Evolutionary conservation across 2,113 vertebrate species (phyloP), one percentile per base, ranked within the genome.

Genomic region (Oenanthe oenanthe): DNA sequence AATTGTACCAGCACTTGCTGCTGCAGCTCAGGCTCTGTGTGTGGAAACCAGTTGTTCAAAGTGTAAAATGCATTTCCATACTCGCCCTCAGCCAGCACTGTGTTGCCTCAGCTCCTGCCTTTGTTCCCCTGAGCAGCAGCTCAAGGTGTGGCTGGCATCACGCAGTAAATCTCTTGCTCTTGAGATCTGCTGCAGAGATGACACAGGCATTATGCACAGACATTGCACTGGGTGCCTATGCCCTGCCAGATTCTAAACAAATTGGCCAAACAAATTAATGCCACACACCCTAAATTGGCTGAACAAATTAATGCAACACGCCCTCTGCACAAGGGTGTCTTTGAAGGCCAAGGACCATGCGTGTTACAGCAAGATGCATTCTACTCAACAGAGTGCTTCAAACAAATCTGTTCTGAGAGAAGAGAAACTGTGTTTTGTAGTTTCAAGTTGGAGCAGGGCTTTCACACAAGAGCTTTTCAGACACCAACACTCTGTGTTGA

Each of bases 201-300:
- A 92, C 88, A 95, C 36, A 94, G 75, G 84, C 76, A 73, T 95
- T 91, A 87, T 85, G 77, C 66, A 65, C 68, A 91, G 80, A 84
- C 80, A 10, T 91, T 92, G 92, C 85, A 51, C 85, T 62, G 74
- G 70, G 54, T 72, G 70, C 85, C 73, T 85, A 8, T 48, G 79
- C 82, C 76, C 95, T 89, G 82, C 88, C 92, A 93, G 89, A 94
- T 89, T 91, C 90, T 96, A 97, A 96, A 97, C 97, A 97, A 98
- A 98, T 97, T 96, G 97, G 96, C 95, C 93, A 95, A 95, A 95
- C 95, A 96, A 96, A 97, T 96, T 95, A 95, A 95, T 91, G 88
- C 93, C 84, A 95, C 97, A 97, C 95, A 95, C 92, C 95, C 96
- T 95, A 93, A 91, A 94, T 92, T 92, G 96, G 89, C 89, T 91